Base-by-base conservation (phyloP, 2,113 vertebrate genomes). In the Pseudorhombus dupliciocellatus region DNA sequence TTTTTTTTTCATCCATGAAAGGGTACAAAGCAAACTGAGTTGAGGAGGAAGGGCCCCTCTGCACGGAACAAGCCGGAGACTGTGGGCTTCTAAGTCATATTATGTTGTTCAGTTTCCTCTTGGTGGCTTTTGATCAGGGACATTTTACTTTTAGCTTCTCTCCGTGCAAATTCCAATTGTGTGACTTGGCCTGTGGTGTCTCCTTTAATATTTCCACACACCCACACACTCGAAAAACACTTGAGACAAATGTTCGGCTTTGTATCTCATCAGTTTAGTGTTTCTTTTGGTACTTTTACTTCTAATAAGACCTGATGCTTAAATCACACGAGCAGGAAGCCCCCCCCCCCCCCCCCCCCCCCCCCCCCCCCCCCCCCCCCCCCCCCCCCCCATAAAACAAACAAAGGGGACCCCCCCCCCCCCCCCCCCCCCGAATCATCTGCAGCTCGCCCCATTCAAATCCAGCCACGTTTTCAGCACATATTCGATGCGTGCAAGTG, bases 111-210 rank as follows among this genome's bases (percentile, higher is more conserved):
- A 75, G 59, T 71, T 21, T 78, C 79, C 56, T 86, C 74, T 59
- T 72, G 22, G 25, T 53, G 59, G 62, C 65, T 62, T 91, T 90
- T 88, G 77, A 88, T 89, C 85, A 73, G 69, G 7, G 21, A 4
- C 12, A 67, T 79, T 57, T 63, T 51, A 30, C 57, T 80, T 75
- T 75, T 21, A 63, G 40, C 65, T 65, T 34, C 42, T 78, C 58
- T 75, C 54, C 63, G 51, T 37, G 50, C 40, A 87, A 83, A 90
- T 87, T 85, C 87, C 82, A 90, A 34, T 77, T 42, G 56, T 84
- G 77, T 85, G 85, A 88, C 77, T 83, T 57, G 66, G 54, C 22
- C 81, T 46, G 5, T 22, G 1, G 56, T 79, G 84, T 86, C 80
- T 84, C 73, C 63, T 90, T 74, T 77, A 85, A 88, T 87, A 82